These are phyloP conservation scores for Epistrophella euchroma DNA, from an alignment of 2,888 invertebrate genomes.

Conservation along the genomic window DNA sequence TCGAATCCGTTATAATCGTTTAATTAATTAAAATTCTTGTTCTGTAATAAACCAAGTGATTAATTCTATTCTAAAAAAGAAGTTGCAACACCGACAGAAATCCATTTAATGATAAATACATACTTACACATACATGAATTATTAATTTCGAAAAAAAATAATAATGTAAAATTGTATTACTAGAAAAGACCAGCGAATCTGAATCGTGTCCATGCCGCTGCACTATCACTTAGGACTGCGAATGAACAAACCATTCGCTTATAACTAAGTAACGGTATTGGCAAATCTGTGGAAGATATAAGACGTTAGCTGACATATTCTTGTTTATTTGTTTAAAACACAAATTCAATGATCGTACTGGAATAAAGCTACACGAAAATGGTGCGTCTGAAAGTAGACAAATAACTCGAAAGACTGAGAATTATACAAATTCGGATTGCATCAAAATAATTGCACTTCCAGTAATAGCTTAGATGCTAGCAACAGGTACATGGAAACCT, in stretches of 20 bases:
- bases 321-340: conserved; percentile 1
- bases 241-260: conserved; percentile 14
- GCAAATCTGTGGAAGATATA: conserved; percentile 29
- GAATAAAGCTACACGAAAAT: neutral
- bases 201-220: conserved; percentile 55
- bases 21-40: neutral
- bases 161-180: conserved; percentile 57
- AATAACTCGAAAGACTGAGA: neutral
- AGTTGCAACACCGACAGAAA: conserved; percentile 33
- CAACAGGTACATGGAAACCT: neutral
- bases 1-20: neutral
- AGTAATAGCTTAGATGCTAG: neutral
- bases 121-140: neutral
- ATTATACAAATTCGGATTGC: neutral
- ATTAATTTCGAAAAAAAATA: conserved; percentile 31
- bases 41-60: conserved; percentile 16
- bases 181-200: conserved; percentile 56
- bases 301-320: conserved; percentile 6
- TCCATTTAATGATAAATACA: conserved; percentile 18
- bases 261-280: conserved; percentile 6
- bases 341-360: neutral
- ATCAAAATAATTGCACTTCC: neutral
- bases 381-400: neutral
- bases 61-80: conserved; percentile 30
- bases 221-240: conserved; percentile 38